phyloP scores from a whole-genome alignment of 2,113 vertebrate genomes.

The Eulacestoma nigropectus region DNA sequence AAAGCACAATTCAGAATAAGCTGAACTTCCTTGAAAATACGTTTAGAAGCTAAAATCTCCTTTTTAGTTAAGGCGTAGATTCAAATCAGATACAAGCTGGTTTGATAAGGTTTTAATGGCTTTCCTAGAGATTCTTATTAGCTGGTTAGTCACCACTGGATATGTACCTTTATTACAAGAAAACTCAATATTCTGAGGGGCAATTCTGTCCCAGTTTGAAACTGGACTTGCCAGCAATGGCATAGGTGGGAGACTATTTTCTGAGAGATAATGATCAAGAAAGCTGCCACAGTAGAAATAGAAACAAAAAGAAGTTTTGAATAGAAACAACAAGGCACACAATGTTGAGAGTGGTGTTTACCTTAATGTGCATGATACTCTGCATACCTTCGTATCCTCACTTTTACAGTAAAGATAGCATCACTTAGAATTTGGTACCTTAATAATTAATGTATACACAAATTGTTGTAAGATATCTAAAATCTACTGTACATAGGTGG shows the following conservation, averaged over 20 bases:
- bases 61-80: neutral
- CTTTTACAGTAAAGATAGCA: neutral
- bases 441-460: neutral
- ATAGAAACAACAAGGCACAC: neutral
- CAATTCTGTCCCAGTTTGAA: neutral
- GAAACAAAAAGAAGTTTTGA: neutral
- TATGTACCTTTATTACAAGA: neutral
- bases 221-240: neutral
- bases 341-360: neutral
- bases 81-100: neutral
- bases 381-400: neutral
- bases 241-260: neutral
- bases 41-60: neutral
- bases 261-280: neutral
- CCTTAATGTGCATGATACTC: neutral
- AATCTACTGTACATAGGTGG: neutral
- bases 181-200: neutral
- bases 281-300: neutral
- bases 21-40: neutral
- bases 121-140: neutral
- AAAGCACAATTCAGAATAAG: neutral
- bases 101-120: neutral
- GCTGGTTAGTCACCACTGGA: neutral
- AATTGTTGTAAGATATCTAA: neutral
- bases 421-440: neutral